phyloP scores from a whole-genome alignment of 2,888 invertebrate species.

The Elysia crispata region DNA sequence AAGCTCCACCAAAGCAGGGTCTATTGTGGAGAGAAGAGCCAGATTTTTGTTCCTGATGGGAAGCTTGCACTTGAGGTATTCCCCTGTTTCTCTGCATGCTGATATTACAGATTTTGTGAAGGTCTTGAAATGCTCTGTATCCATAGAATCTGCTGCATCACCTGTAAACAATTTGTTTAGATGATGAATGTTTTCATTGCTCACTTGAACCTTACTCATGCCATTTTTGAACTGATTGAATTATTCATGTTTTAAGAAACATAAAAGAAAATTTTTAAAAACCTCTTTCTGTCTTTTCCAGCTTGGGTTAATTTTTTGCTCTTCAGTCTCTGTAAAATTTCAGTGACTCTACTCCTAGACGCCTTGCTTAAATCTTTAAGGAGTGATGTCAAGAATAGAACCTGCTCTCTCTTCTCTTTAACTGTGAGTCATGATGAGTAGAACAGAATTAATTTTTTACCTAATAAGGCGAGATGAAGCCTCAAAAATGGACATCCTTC shows the following conservation, averaged over 20 bases:
- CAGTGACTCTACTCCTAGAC: neutral
- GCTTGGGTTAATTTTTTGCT: neutral
- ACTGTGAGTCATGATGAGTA: conserved; percentile 9
- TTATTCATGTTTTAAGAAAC: neutral
- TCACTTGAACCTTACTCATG: neutral
- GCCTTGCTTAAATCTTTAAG: neutral
- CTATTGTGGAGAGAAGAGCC: neutral
- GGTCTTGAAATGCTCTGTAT: no score
- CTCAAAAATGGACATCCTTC: conserved; percentile 11
- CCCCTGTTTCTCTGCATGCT: neutral
- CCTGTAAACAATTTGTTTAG: neutral
- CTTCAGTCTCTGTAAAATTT: neutral
- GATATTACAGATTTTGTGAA: neutral
- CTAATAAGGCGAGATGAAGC: neutral
- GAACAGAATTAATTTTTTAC: neutral
- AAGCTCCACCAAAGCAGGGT: neutral
- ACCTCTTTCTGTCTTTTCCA: neutral
- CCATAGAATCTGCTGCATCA: neutral
- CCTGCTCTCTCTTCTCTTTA: neutral
- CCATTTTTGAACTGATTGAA: neutral
- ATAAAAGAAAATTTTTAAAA: neutral
- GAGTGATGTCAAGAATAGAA: neutral
- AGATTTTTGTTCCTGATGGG: conserved; percentile 9
- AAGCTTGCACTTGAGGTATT: neutral
- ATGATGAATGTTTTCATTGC: neutral